Evolutionary conservation across 2,113 vertebrate genomes (phyloP), one percentile per base, ranked within the genome.

Genomic region (Sander lucioperca): DNA sequence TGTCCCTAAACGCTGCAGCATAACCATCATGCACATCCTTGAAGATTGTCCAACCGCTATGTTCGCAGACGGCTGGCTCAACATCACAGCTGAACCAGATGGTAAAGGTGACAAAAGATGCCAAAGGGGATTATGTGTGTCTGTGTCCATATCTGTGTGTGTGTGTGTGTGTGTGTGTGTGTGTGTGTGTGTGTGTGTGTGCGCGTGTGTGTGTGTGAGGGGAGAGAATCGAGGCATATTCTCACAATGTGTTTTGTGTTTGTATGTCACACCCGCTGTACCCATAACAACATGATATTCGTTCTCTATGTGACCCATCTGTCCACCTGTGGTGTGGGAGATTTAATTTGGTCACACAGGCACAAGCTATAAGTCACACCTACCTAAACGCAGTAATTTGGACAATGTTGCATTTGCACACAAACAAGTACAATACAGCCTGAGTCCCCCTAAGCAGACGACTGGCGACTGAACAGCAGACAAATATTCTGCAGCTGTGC

Each of bases 41-140:
- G 74, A 86, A 85, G 79, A 82, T 3, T 9, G 51, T 86, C 84
- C 91, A 88, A 1, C 15, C 61, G 16, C 83, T 72, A 47, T 45
- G 77, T 43, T 74, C 82, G 80, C 89, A 72, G 80, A 23, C 59
- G 50, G 72, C 88, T 83, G 81, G 75, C 78, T 80, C 69, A 3
- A 71, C 84, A 67, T 75, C 72, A 47, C 82, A 78, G 66, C 69
- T 70, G 14, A 64, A 75, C 80, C 88, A 90, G 83, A 88, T 84
- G 85, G 85, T 79, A 82, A 76, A 90, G 86, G 89, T 87, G 69
- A 82, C 54, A 43, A 65, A 58, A 64, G 59, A 54, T 33, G 73
- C 83, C 73, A 85, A 50, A 80, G 83, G 33, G 77, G 84, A 85
- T 83, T 89, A 80, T 63, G 36, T 50, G 3, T 68, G 77, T 64